Evolutionary conservation across 2,113 vertebrate species (phyloP).

Genomic region (Sorex araneus): DNA sequence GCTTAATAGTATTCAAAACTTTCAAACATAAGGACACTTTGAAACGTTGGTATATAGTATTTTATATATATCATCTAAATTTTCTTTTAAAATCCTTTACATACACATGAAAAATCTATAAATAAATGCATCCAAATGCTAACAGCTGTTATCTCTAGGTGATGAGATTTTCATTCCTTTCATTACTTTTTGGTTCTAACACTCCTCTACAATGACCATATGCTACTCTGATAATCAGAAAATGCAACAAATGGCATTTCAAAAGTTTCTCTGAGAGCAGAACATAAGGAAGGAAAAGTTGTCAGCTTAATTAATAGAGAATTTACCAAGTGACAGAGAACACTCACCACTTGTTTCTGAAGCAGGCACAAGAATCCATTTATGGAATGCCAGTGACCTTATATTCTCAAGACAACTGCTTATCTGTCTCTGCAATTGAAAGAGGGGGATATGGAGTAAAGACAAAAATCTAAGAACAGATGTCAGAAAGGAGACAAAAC

Average conservation of each 20-base stretch:
- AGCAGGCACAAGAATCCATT: conserved; percentile 68
- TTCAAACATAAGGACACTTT: conserved; percentile 43
- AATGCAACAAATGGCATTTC: conserved; percentile 66
- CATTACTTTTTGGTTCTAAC: conserved; percentile 49
- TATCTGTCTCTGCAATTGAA: conserved; percentile 75
- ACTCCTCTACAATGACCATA: conserved; percentile 54
- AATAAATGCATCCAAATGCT: conserved; percentile 63
- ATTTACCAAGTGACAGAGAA: conserved; percentile 76
- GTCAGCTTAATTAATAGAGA: conserved; percentile 78
- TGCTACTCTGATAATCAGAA: conserved; percentile 69
- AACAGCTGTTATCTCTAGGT: conserved; percentile 59
- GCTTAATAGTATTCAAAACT: conserved; percentile 32
- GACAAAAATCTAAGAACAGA: conserved; percentile 73
- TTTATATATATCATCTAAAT: neutral
- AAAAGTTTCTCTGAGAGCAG: conserved; percentile 60
- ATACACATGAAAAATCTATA: conserved; percentile 16
- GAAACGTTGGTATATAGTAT: conserved; percentile 16
- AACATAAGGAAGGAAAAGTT: conserved; percentile 54
- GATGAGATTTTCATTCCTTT: conserved; percentile 69
- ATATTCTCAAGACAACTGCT: conserved; percentile 76
- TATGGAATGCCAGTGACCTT: conserved; percentile 73
- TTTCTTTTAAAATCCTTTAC: conserved; percentile 55
- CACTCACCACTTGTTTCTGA: conserved; percentile 76
- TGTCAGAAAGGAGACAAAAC: conserved; percentile 68
- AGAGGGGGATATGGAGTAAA: conserved; percentile 56